Percentiles rank a stretch among this genome's conserved stretches.
These are phyloP conservation scores for Stomatorhinus walkeri DNA, from an alignment of 2,797 vertebrate species.

Conservation along the genomic window DNA sequence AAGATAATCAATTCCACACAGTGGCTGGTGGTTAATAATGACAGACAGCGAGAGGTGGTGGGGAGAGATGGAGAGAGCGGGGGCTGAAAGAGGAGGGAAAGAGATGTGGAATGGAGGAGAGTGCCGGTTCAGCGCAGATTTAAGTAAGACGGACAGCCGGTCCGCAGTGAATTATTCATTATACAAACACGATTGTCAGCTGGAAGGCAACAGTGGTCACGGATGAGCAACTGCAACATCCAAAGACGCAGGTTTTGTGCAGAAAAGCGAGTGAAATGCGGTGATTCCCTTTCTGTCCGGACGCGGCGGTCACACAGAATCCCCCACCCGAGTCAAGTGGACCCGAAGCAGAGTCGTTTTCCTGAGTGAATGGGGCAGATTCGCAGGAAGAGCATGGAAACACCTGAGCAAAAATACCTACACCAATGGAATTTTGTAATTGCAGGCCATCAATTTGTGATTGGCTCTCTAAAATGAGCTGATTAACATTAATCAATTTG, in stretches of 20 bases:
- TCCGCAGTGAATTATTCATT: constrained; percentile 51
- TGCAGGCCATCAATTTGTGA: not conserved
- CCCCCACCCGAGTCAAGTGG: not conserved
- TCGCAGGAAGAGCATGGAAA: not conserved
- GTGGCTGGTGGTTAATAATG: constrained; percentile 40
- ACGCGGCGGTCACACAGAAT: not conserved
- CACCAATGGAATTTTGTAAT: not conserved
- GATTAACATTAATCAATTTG: not conserved
- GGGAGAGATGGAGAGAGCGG: constrained; percentile 14
- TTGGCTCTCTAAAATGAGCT: not conserved
- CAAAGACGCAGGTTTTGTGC: not conserved
- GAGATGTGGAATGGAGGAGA: not conserved
- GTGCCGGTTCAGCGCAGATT: not conserved
- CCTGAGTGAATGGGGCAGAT: not conserved
- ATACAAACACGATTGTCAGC: constrained; percentile 30
- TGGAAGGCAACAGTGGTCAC: constrained; percentile 20
- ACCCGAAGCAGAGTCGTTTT: not conserved
- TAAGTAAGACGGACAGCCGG: constrained; percentile 41
- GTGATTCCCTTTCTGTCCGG: not conserved
- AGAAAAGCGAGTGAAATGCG: not conserved
- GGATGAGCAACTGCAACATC: constrained; percentile 17
- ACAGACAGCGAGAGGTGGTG: constrained; percentile 34
- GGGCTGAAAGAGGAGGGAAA: not conserved
- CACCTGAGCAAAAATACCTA: not conserved
- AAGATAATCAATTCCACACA: constrained; percentile 36